Base-by-base conservation (phyloP, 2,888 invertebrate genomes). In the Caenorhabditis sp. region DNA sequence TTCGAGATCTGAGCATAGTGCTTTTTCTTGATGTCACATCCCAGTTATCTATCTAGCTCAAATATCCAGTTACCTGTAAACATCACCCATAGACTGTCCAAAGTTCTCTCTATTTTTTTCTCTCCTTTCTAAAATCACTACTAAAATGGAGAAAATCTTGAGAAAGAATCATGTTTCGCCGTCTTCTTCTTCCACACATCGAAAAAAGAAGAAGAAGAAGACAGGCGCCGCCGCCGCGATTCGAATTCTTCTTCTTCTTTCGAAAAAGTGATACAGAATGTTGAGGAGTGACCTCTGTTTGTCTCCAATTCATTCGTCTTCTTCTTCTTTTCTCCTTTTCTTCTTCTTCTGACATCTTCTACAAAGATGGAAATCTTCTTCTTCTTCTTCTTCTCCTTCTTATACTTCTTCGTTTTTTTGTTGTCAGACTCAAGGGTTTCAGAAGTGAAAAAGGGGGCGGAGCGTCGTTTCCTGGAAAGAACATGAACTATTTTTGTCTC, bases 171-270 rank as follows among this genome's bases (percentile, higher is more conserved):
- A 36, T 36, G 36, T 36, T 43, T 43, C 43, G 7, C 14, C 43
- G 5, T 17, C 43, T 43, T 43, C 43, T 43, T 17, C 17, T 43
- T 31, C 31, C n/a, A n/a, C n/a, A n/a, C 36, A 36, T 36, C 36
- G 5, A 36, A 59, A 59, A 63, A 43, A 68, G 59, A 23, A 59
- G 63, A 63, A 53, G 65, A 52, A 27, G 43, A 60, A 52, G 50
- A 49, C 43, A 25, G 50, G 21, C 27, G 67, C 63, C 54, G 59
- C 56, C 63, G n/a, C 43, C 10, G 63, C 63, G 63, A 68, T 69
- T 69, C 69, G 63, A 65, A 64, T 65, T 70, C 65, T 70, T 70
- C 64, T 61, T 64, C 58, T 63, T 68, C 59, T 65, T 14, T 17
- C 17, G 14, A 43, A 43, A 36, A 43, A 43, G 43, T 43, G 43